Base-by-base conservation (phyloP, 2,797 vertebrate species). In the Benthosema pterotum region DNA sequence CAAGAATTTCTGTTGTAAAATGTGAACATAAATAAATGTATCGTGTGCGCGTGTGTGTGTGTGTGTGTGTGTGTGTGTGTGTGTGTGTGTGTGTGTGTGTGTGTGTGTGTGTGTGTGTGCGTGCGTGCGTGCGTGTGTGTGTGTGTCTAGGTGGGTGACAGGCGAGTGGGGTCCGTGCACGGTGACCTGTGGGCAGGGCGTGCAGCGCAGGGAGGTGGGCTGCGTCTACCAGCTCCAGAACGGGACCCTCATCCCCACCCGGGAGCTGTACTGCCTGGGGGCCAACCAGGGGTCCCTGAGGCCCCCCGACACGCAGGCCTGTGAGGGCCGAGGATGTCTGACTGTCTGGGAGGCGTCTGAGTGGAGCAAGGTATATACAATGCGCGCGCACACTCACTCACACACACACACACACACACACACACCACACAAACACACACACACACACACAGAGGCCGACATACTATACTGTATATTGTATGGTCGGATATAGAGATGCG, bases 141-240 rank as follows among this genome's bases (percentile, higher is more conserved):
- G n/a, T n/a, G n/a, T n/a, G n/a, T n/a, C n/a, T n/a, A 99, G 97
- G 84, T 99, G 97, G 97, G 90, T 95, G 79, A 91, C 95, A 1
- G 93, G 93, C 5, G 93, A 93, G 0, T 99, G 97, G 97, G 93
- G 93, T 6, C 75, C 89, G 57, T 99, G 97, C 73, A 97, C 97
- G 0, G 90, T 94, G 16, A 95, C 95, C 0, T 99, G 97, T 60
- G 94, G 94, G 64, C 93, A 93, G 74, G 97, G 97, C 18, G 67
- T 93, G 11, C 97, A 98, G 88, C 91, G 90, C 63, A 92, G 97
- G 47, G 94, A 95, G 53, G 97, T 96, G 72, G 87, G 87, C 0
- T 99, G 97, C 42, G 90, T 96, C 15, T 94, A 95, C 79, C 95
- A 97, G 82, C 84, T 97, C 6, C 95, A 95, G 85, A 97, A 98